Conservation (phyloP, 2,797 vertebrate genomes). For the Clarias platycephalus region DNA sequence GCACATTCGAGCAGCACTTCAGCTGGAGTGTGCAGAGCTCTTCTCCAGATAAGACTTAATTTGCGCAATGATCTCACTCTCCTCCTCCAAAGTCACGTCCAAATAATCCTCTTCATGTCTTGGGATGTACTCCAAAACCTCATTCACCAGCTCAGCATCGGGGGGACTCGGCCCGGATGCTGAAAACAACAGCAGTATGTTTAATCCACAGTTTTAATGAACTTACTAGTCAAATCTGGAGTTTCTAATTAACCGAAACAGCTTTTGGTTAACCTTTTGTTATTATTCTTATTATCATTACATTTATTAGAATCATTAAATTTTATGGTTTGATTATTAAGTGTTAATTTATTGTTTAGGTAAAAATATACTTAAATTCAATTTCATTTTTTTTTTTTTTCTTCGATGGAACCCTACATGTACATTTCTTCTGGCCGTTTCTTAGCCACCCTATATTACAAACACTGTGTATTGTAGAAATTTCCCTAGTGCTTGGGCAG, state of each 20-base stretch:
- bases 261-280: background rate
- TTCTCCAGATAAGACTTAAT: constrained; percentile 79
- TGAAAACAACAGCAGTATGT: constrained; percentile 45
- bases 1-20: background rate
- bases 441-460: background rate
- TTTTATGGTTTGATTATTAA: background rate
- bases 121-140: constrained; percentile 89
- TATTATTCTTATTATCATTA: background rate
- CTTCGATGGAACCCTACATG: background rate
- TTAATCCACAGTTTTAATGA: constrained; percentile 2
- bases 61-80: constrained; percentile 80
- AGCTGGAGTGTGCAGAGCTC: constrained; percentile 24
- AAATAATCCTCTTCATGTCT: constrained; percentile 95
- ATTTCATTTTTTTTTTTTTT: background rate
- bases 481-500: background rate
- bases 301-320: background rate
- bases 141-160: constrained; percentile 84
- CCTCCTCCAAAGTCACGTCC: constrained; percentile 92
- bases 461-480: background rate
- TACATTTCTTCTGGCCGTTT: background rate
- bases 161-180: constrained; percentile 69
- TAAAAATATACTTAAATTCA: background rate
- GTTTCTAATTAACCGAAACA: background rate
- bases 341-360: background rate
- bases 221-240: background rate